Evolutionary conservation across 1,140 invertebrate genomes (phyloP), one percentile per base, ranked within the genome.

Genomic region (Adoxophyes honmai): DNA sequence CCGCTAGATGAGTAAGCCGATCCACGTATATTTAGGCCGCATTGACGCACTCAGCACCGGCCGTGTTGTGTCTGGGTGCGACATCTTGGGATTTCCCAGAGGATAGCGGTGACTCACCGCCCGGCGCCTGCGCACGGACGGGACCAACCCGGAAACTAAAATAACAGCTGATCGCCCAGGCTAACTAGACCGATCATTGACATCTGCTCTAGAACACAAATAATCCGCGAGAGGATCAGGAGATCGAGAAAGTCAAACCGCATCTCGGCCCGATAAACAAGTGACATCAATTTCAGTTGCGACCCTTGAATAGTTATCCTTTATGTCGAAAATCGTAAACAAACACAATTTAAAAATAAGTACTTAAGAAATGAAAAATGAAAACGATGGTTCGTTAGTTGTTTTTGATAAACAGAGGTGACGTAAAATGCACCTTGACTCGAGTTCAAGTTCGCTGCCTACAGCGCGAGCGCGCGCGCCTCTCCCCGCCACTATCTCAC

Each of bases 131-230:
- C 21, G 21, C 21, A 28, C 21, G 21, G 6, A 11, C 34, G 34
- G 8, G 8, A 4, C 34, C 8, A 36, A 36, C n/a, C 42, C n/a
- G 42, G 21, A 48, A 48, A 48, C 42, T 21, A 18, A 48, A 48
- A 48, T 48, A 48, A 48, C 42, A 48, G 42, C 42, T 48, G 42
- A 10, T 48, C 21, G 42, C 42, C 42, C n/a, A 48, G 42, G 42
- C 42, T 33, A 13, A 11, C 28, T 14, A 36, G 42, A 48, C 21
- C 42, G 16, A 48, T 48, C 42, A 48, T 21, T 48, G 42, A 48
- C 21, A 28, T 48, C 42, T 48, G 42, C 28, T 18, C 42, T 9
- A 21, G 39, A 9, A 5, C 28, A 28, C 9, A 48, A 48, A 48
- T 48, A 48, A 18, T 21, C 21, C 9, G 7, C 39, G 10, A 48